Evolutionary conservation across 2,888 invertebrate genomes (phyloP).

Genomic region (Drosophila paramelanica): DNA sequence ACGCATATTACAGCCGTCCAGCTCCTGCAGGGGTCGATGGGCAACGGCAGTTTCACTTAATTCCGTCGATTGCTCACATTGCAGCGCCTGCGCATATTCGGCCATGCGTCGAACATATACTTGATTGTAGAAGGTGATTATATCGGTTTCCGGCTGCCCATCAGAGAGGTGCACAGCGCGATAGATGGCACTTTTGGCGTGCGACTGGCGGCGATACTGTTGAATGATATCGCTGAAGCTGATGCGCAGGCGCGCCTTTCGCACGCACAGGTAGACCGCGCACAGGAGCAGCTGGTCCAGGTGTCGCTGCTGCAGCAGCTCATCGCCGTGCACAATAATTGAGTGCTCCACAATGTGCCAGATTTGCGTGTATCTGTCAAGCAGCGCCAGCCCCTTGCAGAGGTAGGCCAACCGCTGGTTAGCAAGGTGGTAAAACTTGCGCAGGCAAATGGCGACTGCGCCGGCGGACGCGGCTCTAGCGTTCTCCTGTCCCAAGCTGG

Average conservation of each 20-base stretch:
- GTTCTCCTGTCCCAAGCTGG: conserved; percentile 40
- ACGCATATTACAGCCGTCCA: conserved; percentile 6
- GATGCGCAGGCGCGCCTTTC: conserved; percentile 17
- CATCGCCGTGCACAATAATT: conserved; percentile 27
- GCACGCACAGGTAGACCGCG: conserved; percentile 55
- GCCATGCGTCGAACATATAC: conserved; percentile 48
- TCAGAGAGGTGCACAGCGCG: conserved; percentile 37
- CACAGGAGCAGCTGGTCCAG: conserved; percentile 64
- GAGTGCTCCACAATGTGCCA: conserved; percentile 68
- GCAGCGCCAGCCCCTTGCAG: conserved; percentile 44
- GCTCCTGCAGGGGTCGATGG: conserved; percentile 19
- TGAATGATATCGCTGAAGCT: conserved; percentile 56
- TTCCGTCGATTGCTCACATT: conserved; percentile 12
- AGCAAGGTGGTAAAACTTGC: conserved; percentile 66
- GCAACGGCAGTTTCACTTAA: not conserved
- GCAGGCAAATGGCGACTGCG: conserved; percentile 56
- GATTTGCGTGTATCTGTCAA: conserved; percentile 32
- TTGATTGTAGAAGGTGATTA: conserved; percentile 64
- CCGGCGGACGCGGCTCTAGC: not conserved
- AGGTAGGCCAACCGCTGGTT: conserved; percentile 42
- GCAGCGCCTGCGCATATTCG: conserved; percentile 22
- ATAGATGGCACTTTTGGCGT: conserved; percentile 48
- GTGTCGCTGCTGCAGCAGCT: conserved; percentile 54
- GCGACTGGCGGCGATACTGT: conserved; percentile 56
- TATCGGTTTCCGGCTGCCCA: conserved; percentile 27